Evolutionary conservation across 2,888 invertebrate genomes (phyloP).

Genomic region (Mechanitis messenoides): DNA sequence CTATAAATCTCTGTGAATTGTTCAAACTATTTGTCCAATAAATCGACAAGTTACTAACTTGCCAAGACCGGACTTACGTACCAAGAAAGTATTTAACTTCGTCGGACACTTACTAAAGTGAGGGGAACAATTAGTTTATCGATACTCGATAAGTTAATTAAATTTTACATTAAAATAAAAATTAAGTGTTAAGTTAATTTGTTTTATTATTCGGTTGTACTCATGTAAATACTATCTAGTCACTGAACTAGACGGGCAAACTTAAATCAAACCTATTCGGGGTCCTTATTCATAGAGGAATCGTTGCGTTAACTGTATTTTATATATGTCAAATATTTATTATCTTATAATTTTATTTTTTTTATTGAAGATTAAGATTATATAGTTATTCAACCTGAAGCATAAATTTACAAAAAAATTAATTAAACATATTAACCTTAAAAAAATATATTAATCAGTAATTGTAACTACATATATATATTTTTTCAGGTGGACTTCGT

Average conservation of each 20-base stretch:
- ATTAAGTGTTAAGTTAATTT: not conserved
- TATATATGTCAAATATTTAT: no score
- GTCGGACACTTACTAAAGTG: slow-evolving; percentile 36
- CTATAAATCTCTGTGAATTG: slow-evolving; percentile 53
- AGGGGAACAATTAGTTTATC: slow-evolving; percentile 11
- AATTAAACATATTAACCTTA: no score
- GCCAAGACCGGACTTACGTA: slow-evolving; percentile 70
- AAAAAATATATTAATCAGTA: no score
- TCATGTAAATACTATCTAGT: no score
- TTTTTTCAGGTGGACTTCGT: not conserved
- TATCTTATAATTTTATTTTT: no score
- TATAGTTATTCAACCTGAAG: no score
- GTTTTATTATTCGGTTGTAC: not conserved
- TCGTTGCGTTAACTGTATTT: no score
- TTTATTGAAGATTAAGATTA: no score
- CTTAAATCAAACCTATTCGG: no score
- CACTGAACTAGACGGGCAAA: no score
- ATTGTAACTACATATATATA: not conserved
- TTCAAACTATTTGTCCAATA: slow-evolving; percentile 49
- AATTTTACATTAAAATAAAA: not conserved
- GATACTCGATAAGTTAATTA: slow-evolving; percentile 3
- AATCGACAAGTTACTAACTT: slow-evolving; percentile 68
- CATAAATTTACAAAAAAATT: no score
- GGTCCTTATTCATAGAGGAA: no score
- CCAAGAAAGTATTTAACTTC: slow-evolving; percentile 69